Conservation (phyloP, 2,113 vertebrate genomes). For the Gymnarchus niloticus region DNA sequence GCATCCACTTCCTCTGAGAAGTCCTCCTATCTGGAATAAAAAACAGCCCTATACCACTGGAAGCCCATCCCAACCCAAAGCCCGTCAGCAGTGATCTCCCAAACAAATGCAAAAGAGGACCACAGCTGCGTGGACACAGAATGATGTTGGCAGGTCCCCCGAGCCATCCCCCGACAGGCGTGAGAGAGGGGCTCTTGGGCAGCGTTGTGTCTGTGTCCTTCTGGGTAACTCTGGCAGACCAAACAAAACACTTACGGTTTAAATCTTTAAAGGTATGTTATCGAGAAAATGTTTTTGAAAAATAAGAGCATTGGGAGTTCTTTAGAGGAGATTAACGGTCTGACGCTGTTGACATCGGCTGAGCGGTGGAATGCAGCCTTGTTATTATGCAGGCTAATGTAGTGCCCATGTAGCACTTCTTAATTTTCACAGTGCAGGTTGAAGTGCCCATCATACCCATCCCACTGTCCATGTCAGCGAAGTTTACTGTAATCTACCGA, state of each 20-base stretch:
- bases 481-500: constrained; percentile 61
- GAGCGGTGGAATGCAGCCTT: constrained; percentile 29
- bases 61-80: not conserved
- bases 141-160: not conserved
- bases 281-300: constrained; percentile 34
- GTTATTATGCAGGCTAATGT: constrained; percentile 43
- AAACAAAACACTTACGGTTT: constrained; percentile 15
- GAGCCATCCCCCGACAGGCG: not conserved
- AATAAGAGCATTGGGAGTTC: constrained; percentile 39
- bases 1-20: not conserved
- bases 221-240: constrained; percentile 7
- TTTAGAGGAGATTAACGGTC: constrained; percentile 35
- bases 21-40: not conserved
- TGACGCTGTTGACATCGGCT: constrained; percentile 46
- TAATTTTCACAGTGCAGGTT: constrained; percentile 38
- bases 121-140: not conserved
- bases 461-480: constrained; percentile 39
- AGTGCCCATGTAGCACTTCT: constrained; percentile 53
- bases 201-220: not conserved
- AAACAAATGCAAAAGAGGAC: not conserved
- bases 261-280: constrained; percentile 24
- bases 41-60: not conserved
- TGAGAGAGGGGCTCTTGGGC: not conserved
- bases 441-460: constrained; percentile 52
- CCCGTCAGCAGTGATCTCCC: not conserved